A percentile compares a stretch with the other conserved stretches of the same genome.
Conservation (phyloP, 2,888 invertebrate species). For the Drosophila anceps region DNA sequence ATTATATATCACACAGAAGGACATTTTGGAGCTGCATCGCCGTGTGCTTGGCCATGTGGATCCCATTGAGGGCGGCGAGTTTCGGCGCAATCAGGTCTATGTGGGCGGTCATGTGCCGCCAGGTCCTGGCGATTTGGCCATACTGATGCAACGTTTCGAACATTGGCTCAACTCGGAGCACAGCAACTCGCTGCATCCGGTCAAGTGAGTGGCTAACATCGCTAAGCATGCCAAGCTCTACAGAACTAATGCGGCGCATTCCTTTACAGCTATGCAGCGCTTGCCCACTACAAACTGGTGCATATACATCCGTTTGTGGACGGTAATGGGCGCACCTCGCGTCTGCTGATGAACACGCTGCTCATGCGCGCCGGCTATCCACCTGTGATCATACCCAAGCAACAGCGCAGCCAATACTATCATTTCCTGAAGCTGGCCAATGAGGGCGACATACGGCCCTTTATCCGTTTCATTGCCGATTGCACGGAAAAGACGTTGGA, state of each 20-base stretch:
- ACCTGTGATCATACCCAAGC: constrained; percentile 96
- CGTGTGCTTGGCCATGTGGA: constrained; percentile 98
- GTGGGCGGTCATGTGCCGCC: constrained; percentile 98
- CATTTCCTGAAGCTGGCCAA: constrained; percentile 96
- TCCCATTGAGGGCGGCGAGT: constrained; percentile 95
- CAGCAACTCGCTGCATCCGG: constrained; percentile 94
- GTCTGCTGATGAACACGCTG: constrained; percentile 97
- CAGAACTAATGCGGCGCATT: not conserved
- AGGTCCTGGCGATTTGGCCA: constrained; percentile 91
- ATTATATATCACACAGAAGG: constrained; percentile 92
- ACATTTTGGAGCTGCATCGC: constrained; percentile 96
- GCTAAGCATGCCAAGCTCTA: not conserved
- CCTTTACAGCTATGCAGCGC: constrained; percentile 92
- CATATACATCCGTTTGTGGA: constrained; percentile 99
- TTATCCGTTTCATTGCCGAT: constrained; percentile 97
- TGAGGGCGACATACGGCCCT: constrained; percentile 97
- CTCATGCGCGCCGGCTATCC: constrained; percentile 98
- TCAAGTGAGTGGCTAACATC: constrained; percentile 87
- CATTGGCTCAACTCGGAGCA: constrained; percentile 96
- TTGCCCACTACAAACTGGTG: constrained; percentile 98
- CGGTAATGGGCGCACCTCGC: constrained; percentile 97
- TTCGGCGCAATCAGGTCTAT: constrained; percentile 95
- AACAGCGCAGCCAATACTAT: constrained; percentile 93
- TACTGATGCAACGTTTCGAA: constrained; percentile 94
- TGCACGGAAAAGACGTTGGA: constrained; percentile 96